These are phyloP conservation scores for Lasioglossum malachurum DNA, from an alignment of 2,888 invertebrate species.

Conservation along the genomic window DNA sequence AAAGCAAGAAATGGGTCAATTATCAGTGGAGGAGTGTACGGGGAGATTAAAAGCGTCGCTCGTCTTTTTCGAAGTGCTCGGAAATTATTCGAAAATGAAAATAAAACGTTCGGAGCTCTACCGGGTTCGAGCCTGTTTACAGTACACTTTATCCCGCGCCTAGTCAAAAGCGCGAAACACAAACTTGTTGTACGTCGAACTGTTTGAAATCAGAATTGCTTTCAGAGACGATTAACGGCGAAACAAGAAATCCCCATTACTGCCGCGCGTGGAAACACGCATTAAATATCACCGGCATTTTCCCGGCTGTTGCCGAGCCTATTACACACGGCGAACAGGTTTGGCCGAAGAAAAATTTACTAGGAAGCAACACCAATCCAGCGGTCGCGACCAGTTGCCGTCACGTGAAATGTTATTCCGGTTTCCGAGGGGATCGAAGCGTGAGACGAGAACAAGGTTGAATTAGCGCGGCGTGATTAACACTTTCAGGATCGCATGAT, in stretches of 20 bases:
- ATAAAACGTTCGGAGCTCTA: background rate
- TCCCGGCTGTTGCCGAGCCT: background rate
- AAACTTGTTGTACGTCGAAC: background rate
- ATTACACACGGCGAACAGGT: conserved; percentile 29
- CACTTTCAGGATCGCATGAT: background rate
- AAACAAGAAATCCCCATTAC: conserved; percentile 7
- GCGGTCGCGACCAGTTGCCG: conserved; percentile 10
- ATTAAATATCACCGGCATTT: conserved; percentile 22
- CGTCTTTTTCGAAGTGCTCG: background rate
- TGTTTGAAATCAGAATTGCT: background rate
- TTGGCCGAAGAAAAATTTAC: conserved; percentile 10
- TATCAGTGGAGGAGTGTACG: background rate
- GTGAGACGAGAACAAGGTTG: conserved; percentile 10
- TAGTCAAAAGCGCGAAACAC: background rate
- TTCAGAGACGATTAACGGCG: conserved; percentile 1
- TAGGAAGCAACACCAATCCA: conserved; percentile 25
- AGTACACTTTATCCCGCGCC: background rate
- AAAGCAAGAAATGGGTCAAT: background rate
- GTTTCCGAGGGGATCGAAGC: conserved; percentile 13
- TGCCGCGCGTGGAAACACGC: background rate
- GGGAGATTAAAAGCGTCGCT: background rate
- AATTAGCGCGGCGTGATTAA: background rate
- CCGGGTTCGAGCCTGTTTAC: background rate
- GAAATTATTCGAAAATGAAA: conserved; percentile 3
- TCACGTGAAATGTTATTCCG: conserved; percentile 10